Evolutionary conservation across 2,888 invertebrate genomes (phyloP).

Genomic region (Leptinotarsa rubiginosa): DNA sequence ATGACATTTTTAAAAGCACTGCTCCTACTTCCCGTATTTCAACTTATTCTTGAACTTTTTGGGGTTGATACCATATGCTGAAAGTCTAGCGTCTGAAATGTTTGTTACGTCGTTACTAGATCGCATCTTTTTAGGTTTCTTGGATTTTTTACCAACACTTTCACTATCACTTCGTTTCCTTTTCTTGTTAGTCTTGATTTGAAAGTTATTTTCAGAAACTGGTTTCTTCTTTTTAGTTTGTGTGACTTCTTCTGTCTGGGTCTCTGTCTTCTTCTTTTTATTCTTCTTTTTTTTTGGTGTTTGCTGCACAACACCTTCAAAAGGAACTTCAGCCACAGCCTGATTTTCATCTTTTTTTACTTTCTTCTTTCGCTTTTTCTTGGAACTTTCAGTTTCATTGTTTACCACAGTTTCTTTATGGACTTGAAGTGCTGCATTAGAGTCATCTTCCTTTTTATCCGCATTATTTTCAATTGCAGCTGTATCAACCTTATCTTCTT

Average conservation of each 20-base stretch:
- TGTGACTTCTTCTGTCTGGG: neutral
- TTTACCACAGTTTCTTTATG: slow-evolving; percentile 23
- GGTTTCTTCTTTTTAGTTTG: slow-evolving; percentile 45
- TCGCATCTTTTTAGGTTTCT: slow-evolving; percentile 33
- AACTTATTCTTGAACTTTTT: slow-evolving; percentile 86
- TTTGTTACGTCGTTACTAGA: slow-evolving; percentile 28
- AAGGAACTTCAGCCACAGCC: neutral
- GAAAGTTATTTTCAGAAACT: neutral
- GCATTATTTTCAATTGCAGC: too few species aligned
- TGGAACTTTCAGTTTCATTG: slow-evolving; percentile 30
- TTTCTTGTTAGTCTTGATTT: slow-evolving; percentile 1
- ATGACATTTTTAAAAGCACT: too few species aligned
- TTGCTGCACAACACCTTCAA: slow-evolving; percentile 2
- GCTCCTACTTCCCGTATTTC: slow-evolving; percentile 67
- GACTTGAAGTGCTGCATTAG: too few species aligned
- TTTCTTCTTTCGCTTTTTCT: slow-evolving; percentile 40
- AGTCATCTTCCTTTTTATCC: too few species aligned
- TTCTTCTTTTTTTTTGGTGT: slow-evolving; percentile 25
- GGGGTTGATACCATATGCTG: slow-evolving; percentile 93
- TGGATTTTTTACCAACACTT: slow-evolving; percentile 21
- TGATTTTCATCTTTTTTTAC: slow-evolving; percentile 42
- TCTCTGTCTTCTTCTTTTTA: slow-evolving; percentile 40
- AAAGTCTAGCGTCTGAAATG: slow-evolving; percentile 83
- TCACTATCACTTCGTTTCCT: slow-evolving; percentile 20
- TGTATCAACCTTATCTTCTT: slow-evolving; percentile 26